Evolutionary conservation across 2,113 vertebrate species (phyloP).

Genomic region (Paralichthys olivaceus): DNA sequence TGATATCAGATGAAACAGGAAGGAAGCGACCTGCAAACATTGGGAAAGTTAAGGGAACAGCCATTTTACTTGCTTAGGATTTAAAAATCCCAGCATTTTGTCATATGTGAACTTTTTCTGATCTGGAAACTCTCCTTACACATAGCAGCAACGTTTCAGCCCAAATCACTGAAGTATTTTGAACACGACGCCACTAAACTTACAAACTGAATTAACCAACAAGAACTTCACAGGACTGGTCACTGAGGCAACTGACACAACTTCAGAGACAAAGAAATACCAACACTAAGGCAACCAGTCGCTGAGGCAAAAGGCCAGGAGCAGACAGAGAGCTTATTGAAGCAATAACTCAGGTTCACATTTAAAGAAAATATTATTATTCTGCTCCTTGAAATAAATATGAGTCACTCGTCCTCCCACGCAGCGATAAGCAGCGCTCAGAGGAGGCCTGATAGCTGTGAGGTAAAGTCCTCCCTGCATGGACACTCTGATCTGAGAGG

Average conservation of each 20-base stretch:
- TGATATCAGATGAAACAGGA: constrained; percentile 52
- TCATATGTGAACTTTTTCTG: background rate
- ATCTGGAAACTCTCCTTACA: background rate
- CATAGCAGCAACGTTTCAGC: background rate
- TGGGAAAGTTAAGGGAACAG: constrained; percentile 18
- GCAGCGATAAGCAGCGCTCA: constrained; percentile 57
- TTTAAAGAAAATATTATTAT: background rate
- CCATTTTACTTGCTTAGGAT: constrained; percentile 25
- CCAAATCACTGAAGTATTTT: background rate
- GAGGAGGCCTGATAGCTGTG: constrained; percentile 68
- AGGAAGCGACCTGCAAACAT: constrained; percentile 10
- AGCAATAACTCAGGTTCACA: background rate
- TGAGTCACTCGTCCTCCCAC: constrained; percentile 16
- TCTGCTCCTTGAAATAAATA: constrained; percentile 21
- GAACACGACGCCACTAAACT: background rate
- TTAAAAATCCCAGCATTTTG: background rate
- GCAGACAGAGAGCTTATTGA: background rate
- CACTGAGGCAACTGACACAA: constrained; percentile 31
- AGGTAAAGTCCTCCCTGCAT: constrained; percentile 76
- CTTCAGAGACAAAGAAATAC: background rate
- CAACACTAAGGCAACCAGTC: background rate
- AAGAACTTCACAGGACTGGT: constrained; percentile 9
- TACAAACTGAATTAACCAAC: constrained; percentile 19
- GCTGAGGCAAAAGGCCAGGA: background rate
- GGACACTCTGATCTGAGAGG: constrained; percentile 75